These are phyloP conservation scores for Poeciliopsis gracilis DNA, from an alignment of 2,797 vertebrate genomes.

Conservation along the genomic window DNA sequence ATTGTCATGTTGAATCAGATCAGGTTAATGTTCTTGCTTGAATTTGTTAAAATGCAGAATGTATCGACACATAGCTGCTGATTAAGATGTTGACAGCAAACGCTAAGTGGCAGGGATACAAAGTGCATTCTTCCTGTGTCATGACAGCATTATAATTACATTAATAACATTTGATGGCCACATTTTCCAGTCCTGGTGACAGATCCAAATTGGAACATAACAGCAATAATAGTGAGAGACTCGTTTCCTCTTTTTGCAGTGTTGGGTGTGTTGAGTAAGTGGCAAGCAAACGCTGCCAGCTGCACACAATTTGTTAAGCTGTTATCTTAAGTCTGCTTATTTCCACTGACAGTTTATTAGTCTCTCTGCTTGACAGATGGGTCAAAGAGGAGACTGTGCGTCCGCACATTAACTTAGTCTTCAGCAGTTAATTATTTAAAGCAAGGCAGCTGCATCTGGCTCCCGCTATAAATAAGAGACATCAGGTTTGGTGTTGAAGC, in stretches of 20 bases:
- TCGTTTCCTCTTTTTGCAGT: conserved; percentile 23
- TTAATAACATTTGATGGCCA: neutral
- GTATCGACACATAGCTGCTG: conserved; percentile 8
- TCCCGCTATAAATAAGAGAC: conserved; percentile 6
- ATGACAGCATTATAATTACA: conserved; percentile 2
- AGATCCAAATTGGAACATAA: conserved; percentile 26
- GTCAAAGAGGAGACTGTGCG: conserved; percentile 21
- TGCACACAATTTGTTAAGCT: conserved; percentile 35
- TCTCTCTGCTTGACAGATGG: conserved; percentile 25
- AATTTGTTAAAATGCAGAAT: conserved; percentile 4
- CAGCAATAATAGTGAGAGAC: conserved; percentile 20
- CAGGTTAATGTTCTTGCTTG: neutral
- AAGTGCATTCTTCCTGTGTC: neutral
- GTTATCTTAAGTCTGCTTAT: conserved; percentile 28
- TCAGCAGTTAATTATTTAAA: conserved; percentile 17
- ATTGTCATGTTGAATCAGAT: conserved; percentile 17
- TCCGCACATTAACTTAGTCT: conserved; percentile 11
- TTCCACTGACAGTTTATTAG: conserved; percentile 35
- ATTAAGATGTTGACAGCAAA: conserved; percentile 19
- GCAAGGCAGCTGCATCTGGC: neutral
- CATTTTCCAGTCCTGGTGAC: neutral
- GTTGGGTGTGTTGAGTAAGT: conserved; percentile 10
- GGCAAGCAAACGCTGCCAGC: conserved; percentile 10
- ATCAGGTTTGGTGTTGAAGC: conserved; percentile 1
- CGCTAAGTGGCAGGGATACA: conserved; percentile 1